Evolutionary conservation across 1,140 invertebrate genomes (phyloP).

Genomic region (Harpegnathos saltator): DNA sequence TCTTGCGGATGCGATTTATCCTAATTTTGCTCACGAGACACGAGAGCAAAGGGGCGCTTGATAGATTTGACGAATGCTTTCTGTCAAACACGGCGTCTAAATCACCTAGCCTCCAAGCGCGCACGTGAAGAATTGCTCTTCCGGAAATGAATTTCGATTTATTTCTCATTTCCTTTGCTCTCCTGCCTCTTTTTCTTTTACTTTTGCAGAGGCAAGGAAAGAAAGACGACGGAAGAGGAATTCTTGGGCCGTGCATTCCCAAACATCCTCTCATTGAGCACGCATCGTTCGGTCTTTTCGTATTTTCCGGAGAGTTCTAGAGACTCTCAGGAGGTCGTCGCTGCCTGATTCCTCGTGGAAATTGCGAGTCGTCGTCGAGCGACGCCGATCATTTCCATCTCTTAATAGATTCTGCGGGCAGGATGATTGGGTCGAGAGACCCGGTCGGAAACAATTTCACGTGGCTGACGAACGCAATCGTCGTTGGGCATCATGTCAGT

Average conservation of each 20-base stretch:
- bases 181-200: too few relatives aligned
- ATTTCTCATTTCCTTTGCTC: neutral
- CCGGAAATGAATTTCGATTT: conserved; percentile 35
- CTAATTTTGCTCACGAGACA: too few relatives aligned
- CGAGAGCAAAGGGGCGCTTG: too few relatives aligned
- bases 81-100: conserved; percentile 16
- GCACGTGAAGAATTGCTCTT: conserved; percentile 43
- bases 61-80: conserved; percentile 40
- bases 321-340: conserved; percentile 16
- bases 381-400: conserved; percentile 26
- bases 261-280: conserved; percentile 39
- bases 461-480: neutral
- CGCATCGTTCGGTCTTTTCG: conserved; percentile 26
- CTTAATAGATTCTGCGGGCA: conserved; percentile 26
- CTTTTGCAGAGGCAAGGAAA: neutral
- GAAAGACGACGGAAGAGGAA: conserved; percentile 19
- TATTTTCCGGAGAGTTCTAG: conserved; percentile 21
- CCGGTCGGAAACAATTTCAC: conserved; percentile 37
- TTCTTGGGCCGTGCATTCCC: conserved; percentile 35
- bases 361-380: conserved; percentile 6
- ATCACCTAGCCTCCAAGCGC: conserved; percentile 26
- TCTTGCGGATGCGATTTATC: too few relatives aligned
- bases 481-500: neutral
- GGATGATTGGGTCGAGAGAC: conserved; percentile 9
- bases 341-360: neutral